Conservation (phyloP, 2,888 invertebrate genomes). For the Alsophila aescularia region DNA sequence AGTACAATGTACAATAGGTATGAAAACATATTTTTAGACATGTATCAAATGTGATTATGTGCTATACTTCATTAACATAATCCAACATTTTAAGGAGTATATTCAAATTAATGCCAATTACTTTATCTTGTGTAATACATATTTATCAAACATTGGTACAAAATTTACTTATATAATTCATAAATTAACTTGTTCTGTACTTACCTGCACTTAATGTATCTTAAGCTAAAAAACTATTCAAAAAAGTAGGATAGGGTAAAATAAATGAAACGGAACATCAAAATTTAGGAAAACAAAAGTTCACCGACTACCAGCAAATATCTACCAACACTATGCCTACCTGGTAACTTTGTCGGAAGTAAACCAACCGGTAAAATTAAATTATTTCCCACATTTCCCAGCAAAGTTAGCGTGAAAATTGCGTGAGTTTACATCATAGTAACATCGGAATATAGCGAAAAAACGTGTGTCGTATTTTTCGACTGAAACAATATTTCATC, state of each 20-base stretch:
- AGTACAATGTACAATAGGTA: too few relatives aligned
- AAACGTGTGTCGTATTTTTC: conserved; percentile 60
- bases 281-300: conserved; percentile 12
- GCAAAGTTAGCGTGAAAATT: conserved; percentile 47
- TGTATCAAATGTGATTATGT: too few relatives aligned
- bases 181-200: too few relatives aligned
- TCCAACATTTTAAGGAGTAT: too few relatives aligned
- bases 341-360: conserved; percentile 26
- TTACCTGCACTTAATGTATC: too few relatives aligned
- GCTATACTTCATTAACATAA: too few relatives aligned
- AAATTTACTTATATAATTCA: too few relatives aligned
- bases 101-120: too few relatives aligned
- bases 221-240: background rate
- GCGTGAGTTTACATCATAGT: conserved; percentile 52
- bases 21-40: too few relatives aligned
- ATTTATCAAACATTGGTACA: too few relatives aligned
- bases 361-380: conserved; percentile 39
- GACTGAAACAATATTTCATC: conserved; percentile 69
- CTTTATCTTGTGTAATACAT: too few relatives aligned
- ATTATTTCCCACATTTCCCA: conserved; percentile 39
- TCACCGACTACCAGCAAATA: background rate
- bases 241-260: background rate
- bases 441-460: conserved; percentile 45
- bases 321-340: conserved; percentile 15
- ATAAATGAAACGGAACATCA: background rate